These are phyloP conservation scores for Episyrphus balteatus DNA, from an alignment of 1,140 invertebrate species.

Conservation along the genomic window DNA sequence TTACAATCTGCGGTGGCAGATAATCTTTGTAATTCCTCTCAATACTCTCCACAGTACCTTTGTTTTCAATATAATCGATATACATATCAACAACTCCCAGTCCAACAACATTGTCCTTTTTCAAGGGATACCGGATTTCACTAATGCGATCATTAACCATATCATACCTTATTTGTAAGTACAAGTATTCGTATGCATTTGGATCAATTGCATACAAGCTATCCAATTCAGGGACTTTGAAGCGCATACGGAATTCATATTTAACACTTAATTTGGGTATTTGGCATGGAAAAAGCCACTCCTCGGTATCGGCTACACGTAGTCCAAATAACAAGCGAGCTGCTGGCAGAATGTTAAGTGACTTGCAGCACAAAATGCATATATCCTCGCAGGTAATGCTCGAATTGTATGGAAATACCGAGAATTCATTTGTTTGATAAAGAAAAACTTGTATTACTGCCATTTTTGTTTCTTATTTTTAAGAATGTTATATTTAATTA, in stretches of 20 bases:
- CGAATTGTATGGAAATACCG: no score
- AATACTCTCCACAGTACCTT: conserved; percentile 48
- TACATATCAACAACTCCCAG: conserved; percentile 78
- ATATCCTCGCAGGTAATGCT: conserved; percentile 48
- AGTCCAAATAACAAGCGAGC: conserved; percentile 66
- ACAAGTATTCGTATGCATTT: conserved; percentile 72
- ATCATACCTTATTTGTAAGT: conserved; percentile 70
- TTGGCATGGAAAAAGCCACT: conserved; percentile 47
- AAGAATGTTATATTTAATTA: no score
- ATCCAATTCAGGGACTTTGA: conserved; percentile 50
- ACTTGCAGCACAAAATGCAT: conserved; percentile 55
- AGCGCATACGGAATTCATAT: conserved; percentile 66
- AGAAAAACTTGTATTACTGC: no score
- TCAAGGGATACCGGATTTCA: conserved; percentile 62
- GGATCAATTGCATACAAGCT: conserved; percentile 55
- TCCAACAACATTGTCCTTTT: conserved; percentile 63
- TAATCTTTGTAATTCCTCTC: conserved; percentile 68
- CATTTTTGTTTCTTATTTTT: no score
- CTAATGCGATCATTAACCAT: conserved; percentile 65
- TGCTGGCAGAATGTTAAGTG: conserved; percentile 59
- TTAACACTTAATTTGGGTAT: conserved; percentile 41
- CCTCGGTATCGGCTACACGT: conserved; percentile 46
- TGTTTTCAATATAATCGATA: conserved; percentile 61
- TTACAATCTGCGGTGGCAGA: conserved; percentile 65
- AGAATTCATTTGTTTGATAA: no score